Evolutionary conservation across 2,797 vertebrate genomes (phyloP).

Genomic region (Peromyscus eremicus): DNA sequence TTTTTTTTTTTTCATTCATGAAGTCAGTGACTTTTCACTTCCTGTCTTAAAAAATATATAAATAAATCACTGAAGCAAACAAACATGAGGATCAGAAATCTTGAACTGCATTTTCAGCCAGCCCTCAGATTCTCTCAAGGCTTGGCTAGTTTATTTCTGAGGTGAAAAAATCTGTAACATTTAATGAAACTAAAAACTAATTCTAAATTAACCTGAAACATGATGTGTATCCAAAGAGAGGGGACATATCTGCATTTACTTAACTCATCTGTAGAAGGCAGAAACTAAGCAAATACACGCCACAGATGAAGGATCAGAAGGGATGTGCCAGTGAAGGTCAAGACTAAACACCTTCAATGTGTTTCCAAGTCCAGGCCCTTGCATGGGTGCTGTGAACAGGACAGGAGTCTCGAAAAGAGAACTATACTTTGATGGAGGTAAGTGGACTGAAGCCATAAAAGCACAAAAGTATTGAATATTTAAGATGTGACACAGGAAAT

Average conservation of each 20-base stretch:
- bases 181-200: constrained; percentile 6
- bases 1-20: background rate
- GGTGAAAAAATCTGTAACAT: background rate
- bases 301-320: background rate
- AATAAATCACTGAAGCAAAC: background rate
- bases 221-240: background rate
- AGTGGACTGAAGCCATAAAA: background rate
- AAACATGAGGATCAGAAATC: background rate
- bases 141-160: background rate
- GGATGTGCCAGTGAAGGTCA: accelerated
- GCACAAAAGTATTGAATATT: background rate
- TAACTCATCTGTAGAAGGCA: background rate
- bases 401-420: background rate
- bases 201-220: constrained; percentile 17
- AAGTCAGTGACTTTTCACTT: constrained; percentile 45
- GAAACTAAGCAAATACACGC: background rate
- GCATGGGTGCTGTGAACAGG: background rate
- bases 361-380: background rate
- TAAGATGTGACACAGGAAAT: background rate
- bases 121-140: background rate
- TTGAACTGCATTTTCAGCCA: background rate
- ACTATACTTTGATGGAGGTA: background rate
- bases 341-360: background rate
- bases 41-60: background rate
- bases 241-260: background rate